These are phyloP conservation scores for Brachypodius melanocephalos DNA, from an alignment of 2,113 vertebrate species.

Conservation along the genomic window DNA sequence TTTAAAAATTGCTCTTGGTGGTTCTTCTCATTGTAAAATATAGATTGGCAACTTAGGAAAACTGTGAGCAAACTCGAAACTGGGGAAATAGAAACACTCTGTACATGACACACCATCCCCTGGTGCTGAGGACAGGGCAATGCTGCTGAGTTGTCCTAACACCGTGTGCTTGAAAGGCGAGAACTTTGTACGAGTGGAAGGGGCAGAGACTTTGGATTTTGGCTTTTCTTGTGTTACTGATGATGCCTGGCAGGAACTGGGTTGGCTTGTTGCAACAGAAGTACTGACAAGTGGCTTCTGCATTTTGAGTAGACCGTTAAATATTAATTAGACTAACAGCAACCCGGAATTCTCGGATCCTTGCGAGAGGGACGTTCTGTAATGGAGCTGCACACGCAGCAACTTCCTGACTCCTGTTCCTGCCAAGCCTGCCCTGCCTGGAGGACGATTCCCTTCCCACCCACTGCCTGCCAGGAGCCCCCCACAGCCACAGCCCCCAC, in stretches of 20 bases:
- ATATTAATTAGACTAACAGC: background rate
- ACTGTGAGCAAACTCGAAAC: background rate
- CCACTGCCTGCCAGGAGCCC: background rate
- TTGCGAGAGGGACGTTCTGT: background rate
- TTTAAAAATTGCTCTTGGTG: background rate
- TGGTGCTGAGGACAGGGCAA: background rate
- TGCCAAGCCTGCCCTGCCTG: background rate
- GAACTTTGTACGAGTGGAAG: background rate
- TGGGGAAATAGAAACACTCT: background rate
- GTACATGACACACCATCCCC: rapidly evolving
- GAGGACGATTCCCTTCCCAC: background rate
- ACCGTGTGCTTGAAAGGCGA: background rate
- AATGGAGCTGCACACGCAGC: rapidly evolving
- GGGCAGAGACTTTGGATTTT: background rate
- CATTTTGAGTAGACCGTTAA: background rate
- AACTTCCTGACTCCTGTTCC: background rate
- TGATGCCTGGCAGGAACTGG: background rate
- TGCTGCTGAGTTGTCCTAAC: background rate
- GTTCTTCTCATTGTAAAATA: background rate
- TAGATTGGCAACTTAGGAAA: background rate
- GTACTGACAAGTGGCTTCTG: background rate
- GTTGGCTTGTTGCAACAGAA: background rate
- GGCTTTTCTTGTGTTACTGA: background rate
- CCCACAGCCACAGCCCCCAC: background rate
- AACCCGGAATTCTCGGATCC: background rate